Evolutionary conservation across 2,888 invertebrate species (phyloP).

Genomic region (Drosophila affinis): DNA sequence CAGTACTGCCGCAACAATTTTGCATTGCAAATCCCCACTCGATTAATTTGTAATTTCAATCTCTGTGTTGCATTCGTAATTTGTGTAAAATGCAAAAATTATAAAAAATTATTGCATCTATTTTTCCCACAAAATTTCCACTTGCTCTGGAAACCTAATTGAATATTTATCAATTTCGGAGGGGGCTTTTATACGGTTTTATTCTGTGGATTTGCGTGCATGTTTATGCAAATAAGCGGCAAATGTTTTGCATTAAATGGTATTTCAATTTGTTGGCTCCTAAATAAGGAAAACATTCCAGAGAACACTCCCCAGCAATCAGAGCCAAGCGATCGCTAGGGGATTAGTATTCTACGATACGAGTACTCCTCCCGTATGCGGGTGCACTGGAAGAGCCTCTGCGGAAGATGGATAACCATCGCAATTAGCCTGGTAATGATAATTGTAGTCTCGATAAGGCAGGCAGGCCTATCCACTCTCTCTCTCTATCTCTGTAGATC

Average conservation of each 20-base stretch:
- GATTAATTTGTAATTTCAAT: conserved; percentile 68
- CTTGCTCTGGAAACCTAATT: conserved; percentile 52
- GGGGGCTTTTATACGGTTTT: neutral
- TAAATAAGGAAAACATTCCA: conserved; percentile 7
- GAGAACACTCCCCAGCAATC: neutral
- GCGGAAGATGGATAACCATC: conserved; percentile 60
- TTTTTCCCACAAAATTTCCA: conserved; percentile 42
- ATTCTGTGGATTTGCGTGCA: conserved; percentile 11
- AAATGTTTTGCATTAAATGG: conserved; percentile 50
- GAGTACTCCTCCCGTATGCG: conserved; percentile 1
- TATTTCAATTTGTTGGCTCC: conserved; percentile 44
- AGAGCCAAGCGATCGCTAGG: neutral
- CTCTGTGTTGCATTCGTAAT: conserved; percentile 25
- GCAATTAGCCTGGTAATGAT: conserved; percentile 67
- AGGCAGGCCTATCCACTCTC: neutral
- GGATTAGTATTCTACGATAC: neutral
- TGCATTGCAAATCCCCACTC: conserved; percentile 55
- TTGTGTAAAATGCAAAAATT: conserved; percentile 22
- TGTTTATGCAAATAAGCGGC: conserved; percentile 65
- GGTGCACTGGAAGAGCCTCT: neutral
- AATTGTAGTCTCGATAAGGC: conserved; percentile 58
- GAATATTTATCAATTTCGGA: conserved; percentile 70
- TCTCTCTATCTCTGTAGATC: conserved; percentile 11
- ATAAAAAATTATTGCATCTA: conserved; percentile 43
- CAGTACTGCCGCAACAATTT: conserved; percentile 11